Conservation (phyloP, 2,888 invertebrate species). For the Eilema sororculum region DNA sequence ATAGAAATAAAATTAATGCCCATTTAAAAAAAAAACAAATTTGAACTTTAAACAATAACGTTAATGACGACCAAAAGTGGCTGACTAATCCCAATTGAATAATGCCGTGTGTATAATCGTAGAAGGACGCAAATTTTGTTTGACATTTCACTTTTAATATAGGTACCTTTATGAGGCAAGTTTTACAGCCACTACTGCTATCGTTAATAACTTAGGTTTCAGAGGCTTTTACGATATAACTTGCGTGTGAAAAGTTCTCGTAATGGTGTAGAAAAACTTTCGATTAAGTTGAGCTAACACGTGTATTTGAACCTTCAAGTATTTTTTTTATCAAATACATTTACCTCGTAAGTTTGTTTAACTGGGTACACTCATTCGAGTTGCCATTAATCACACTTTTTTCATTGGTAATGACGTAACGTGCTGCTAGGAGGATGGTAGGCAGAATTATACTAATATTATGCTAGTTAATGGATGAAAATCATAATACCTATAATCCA, state of each 20-base stretch:
- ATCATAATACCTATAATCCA: too few relatives aligned
- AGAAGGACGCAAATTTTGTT: slow-evolving; percentile 26
- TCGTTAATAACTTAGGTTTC: slow-evolving; percentile 52
- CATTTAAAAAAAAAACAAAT: too few relatives aligned
- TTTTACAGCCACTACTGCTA: slow-evolving; percentile 37
- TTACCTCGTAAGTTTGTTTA: neutral
- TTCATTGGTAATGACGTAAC: neutral
- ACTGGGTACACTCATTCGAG: neutral
- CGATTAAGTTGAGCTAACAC: slow-evolving; percentile 14
- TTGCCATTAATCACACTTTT: neutral
- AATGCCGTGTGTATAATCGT: slow-evolving; percentile 22
- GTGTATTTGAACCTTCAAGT: slow-evolving; percentile 8
- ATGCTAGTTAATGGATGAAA: neutral
- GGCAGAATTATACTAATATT: neutral
- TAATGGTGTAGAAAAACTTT: slow-evolving; percentile 20
- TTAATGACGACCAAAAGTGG: neutral
- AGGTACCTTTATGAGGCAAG: slow-evolving; percentile 34
- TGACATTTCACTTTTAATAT: slow-evolving; percentile 31
- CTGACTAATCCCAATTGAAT: slow-evolving; percentile 14
- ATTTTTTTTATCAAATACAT: neutral
- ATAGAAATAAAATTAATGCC: neutral
- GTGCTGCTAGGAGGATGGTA: neutral
- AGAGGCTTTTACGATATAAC: slow-evolving; percentile 49
- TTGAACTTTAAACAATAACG: slow-evolving; percentile 1
- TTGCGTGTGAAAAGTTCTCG: slow-evolving; percentile 49